Base-by-base conservation (phyloP, 2,888 invertebrate species). In the Melikaiella ostensackeni region DNA sequence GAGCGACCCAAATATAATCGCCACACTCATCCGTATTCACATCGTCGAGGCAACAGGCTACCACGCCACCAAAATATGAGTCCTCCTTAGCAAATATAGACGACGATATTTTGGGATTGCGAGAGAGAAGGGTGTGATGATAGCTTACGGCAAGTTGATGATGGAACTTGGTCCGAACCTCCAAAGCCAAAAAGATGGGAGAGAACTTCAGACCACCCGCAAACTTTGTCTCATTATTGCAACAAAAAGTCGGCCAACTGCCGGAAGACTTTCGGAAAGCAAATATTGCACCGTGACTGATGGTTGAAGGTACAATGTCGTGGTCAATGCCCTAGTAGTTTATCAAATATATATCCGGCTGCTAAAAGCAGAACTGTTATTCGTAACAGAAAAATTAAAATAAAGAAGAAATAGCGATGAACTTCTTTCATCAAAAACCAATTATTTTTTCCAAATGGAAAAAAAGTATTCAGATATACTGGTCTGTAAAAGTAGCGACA, bases 61-160 rank as follows among this genome's bases (percentile, higher is more conserved):
- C 78, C 80, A 79, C 74, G 76, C 80, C 77, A 82, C 86, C 85
- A 88, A 89, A 90, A 90, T 90, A 89, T 91, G 89, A 89, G 88
- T 90, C 84, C 87, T 84, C 86, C 88, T 86, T 86, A 88, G 88
- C 89, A 87, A 89, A 91, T 91, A 90, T 91, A 91, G 90, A 87
- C 84, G 83, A 81, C 74, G 89, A 83, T 91, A 91, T 91, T 91
- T 91, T 86, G 86, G 89, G 89, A 89, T 79, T 84, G 79, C 63
- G 63, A 55, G 64, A 75, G 75, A 59, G 42, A 77, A 75, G 62
- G 55, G 63, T 74, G 66, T 57, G 61, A 70, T 70, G 50, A 42
- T 66, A 27, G 27, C 27, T 11, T 50, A 46, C 70, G 62, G 70
- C 35, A 33, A 75, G 76, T 70, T 75, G 73, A 79, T 80, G 80